Conservation (phyloP, 2,113 vertebrate species). For the Uropsilus gracilis region DNA sequence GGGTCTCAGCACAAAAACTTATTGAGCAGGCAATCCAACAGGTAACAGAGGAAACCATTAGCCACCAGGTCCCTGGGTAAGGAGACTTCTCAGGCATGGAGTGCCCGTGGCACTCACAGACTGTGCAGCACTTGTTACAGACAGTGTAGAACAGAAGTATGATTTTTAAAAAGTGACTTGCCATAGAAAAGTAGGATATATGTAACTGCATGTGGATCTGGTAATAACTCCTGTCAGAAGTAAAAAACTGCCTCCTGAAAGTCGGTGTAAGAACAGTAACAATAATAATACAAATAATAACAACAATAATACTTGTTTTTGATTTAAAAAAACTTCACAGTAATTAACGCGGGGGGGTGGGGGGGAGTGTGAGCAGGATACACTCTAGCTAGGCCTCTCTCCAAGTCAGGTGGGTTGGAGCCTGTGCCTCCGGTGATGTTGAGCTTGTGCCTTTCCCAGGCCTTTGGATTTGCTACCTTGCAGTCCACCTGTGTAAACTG, state of each 20-base stretch:
- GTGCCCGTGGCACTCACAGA: slow-evolving; percentile 34
- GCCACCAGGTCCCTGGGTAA: slow-evolving; percentile 65
- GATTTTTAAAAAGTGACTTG: slow-evolving; percentile 76
- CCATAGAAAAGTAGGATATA: slow-evolving; percentile 76
- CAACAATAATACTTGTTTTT: slow-evolving; percentile 53
- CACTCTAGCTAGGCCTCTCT: slow-evolving; percentile 69
- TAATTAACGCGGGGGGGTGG: slow-evolving; percentile 44
- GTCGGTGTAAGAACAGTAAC: slow-evolving; percentile 41
- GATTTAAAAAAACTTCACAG: slow-evolving; percentile 72
- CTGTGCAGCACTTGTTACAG: neutral
- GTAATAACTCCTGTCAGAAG: slow-evolving; percentile 67
- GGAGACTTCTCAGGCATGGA: slow-evolving; percentile 70
- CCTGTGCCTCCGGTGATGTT: slow-evolving; percentile 65
- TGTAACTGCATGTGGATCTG: slow-evolving; percentile 70
- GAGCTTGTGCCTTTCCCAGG: slow-evolving; percentile 75
- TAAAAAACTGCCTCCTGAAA: slow-evolving; percentile 75
- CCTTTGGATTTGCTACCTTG: slow-evolving; percentile 87
- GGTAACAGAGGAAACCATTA: slow-evolving; percentile 68
- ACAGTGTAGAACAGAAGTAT: slow-evolving; percentile 74
- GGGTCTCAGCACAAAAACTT: slow-evolving; percentile 80
- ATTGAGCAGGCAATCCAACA: slow-evolving; percentile 78
- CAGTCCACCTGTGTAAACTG: slow-evolving; percentile 82
- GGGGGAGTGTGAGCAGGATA: slow-evolving; percentile 23
- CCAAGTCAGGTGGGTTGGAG: slow-evolving; percentile 59
- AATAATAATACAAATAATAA: slow-evolving; percentile 54